Base-by-base conservation (phyloP, 2,797 vertebrate species). In the Lophura swinhoii region DNA sequence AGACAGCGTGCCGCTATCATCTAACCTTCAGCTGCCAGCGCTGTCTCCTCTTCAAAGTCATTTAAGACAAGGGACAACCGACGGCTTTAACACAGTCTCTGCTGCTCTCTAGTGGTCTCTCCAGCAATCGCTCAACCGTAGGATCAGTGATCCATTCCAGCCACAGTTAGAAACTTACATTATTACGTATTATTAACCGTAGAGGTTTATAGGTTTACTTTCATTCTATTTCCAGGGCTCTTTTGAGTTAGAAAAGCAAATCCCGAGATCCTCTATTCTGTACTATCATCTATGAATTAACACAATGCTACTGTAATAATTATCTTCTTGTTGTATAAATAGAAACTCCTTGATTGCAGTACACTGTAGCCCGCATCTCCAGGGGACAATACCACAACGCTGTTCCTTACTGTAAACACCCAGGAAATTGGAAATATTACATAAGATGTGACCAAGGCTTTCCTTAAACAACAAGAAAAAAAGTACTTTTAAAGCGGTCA, bases 81-180 rank as follows among this genome's bases (percentile, higher is more conserved):
- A 6, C 18, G 53, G 59, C 56, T 76, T 88, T 81, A 85, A 33
- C 53, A 33, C 83, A 90, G 97, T 97, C 97, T 98, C 92, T 98
- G 96, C 96, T 96, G 96, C 95, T 72, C 96, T 97, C 98, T 86
- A 71, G 96, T 92, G 97, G 93, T 5, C 10, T 2, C 60, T 37
- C 0, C 0, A 5, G 35, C 15, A 48, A 29, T 80, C 91, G 35
- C 80, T 41, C 22, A 29, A 41, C 76, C 7, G 24, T 1, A 11
- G 44, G 33, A 37, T 3, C 2, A 0, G 8, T 14, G 16, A 2
- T 1, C 33, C 13, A 5, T 1, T 31, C 11, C 35, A 0, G 22
- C 6, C 48, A 26, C 49, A 6, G 4, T 3, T 3, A n/a, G 58
- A 39, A 17, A 28, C 10, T 1, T 16, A 3, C 6, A 14, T 4